Percentiles rank a stretch among this genome's conserved stretches.
phyloP scores from a whole-genome alignment of 2,797 vertebrate species.

The Muscicapa comitata region DNA sequence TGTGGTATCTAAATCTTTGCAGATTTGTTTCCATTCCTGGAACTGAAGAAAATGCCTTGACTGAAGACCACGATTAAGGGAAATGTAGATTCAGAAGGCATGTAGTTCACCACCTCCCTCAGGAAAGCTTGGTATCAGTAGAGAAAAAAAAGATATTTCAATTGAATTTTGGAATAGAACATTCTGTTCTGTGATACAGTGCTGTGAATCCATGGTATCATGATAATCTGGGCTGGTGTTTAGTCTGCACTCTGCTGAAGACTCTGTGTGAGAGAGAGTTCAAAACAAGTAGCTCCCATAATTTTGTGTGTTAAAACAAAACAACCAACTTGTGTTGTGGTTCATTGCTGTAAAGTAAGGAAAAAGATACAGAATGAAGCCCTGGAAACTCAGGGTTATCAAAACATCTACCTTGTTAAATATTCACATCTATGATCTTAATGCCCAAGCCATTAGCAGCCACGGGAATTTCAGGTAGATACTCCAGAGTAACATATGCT shows the following conservation, averaged over 20 bases:
- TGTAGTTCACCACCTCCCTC: background rate
- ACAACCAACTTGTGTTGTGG: background rate
- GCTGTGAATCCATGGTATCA: background rate
- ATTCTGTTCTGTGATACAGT: background rate
- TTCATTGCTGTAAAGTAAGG: background rate
- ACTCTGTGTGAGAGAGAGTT: background rate
- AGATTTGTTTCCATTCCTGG: background rate
- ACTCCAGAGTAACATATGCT: background rate
- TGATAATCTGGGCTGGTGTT: background rate
- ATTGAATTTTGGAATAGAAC: background rate
- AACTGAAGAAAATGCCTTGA: background rate
- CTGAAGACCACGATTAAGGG: background rate
- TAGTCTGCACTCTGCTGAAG: background rate
- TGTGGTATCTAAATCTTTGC: background rate
- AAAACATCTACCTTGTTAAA: background rate
- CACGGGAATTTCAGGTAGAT: background rate
- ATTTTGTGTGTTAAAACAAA: background rate
- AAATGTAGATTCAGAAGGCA: background rate
- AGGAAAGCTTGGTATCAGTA: background rate
- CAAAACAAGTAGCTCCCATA: background rate
- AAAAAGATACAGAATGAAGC: background rate
- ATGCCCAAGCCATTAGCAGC: background rate
- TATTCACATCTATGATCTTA: background rate
- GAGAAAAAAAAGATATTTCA: background rate
- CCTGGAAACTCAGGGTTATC: background rate